Evolutionary conservation across 2,797 vertebrate genomes (phyloP).

Genomic region (Borostomias antarcticus): DNA sequence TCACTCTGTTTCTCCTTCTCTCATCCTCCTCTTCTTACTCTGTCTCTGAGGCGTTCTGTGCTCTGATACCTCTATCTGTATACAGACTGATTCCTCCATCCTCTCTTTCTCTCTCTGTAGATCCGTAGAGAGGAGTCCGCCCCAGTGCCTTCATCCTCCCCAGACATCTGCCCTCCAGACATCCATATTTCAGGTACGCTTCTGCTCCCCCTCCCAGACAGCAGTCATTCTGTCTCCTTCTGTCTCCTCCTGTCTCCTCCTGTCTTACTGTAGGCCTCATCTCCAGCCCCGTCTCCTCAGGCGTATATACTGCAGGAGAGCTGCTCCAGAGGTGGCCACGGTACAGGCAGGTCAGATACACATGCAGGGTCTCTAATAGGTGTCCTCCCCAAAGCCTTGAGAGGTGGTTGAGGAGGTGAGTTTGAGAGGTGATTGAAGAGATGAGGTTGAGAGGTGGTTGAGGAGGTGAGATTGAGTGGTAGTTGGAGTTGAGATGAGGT

Average conservation of each 20-base stretch:
- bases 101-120: constrained; percentile 52
- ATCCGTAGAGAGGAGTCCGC: constrained; percentile 71
- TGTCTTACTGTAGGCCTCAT: not conserved
- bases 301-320: no score
- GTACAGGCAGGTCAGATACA: no score
- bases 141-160: constrained; percentile 78
- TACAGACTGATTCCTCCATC: not conserved
- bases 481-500: no score
- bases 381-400: no score
- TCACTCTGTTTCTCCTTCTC: not conserved
- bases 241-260: not conserved
- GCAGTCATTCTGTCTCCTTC: not conserved
- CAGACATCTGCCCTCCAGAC: constrained; percentile 84
- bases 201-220: no score
- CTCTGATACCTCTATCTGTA: not conserved
- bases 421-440: no score
- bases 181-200: constrained; percentile 81
- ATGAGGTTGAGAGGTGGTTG: no score
- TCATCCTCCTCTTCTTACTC: not conserved
- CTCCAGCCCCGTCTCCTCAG: not conserved
- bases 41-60: no score
- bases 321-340: no score
- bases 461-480: no score
- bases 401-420: no score
- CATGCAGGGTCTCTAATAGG: no score